Evolutionary conservation across 2,888 invertebrate genomes (phyloP).

Genomic region (Heliconius sara): DNA sequence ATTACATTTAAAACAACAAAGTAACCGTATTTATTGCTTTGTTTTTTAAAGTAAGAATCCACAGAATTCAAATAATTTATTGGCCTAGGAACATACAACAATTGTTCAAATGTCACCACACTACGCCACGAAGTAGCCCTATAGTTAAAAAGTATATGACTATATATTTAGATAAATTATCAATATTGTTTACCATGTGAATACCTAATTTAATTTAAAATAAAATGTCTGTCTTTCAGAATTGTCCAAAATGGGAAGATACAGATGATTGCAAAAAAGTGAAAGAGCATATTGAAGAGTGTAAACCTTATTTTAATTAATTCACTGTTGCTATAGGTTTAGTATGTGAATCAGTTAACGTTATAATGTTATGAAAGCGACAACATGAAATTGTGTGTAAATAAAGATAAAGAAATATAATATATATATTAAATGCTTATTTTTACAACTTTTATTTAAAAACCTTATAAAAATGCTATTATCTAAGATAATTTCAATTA

Average conservation of each 20-base stretch:
- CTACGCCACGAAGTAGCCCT: no score
- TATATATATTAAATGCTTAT: not conserved
- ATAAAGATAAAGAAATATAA: not conserved
- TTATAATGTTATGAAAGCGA: not conserved
- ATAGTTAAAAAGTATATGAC: no score
- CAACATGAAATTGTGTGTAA: not conserved
- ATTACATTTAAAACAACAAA: not conserved
- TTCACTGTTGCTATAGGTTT: not conserved
- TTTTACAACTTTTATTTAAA: not conserved
- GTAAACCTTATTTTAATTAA: slow-evolving; percentile 53
- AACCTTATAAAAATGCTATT: not conserved
- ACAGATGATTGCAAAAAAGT: slow-evolving; percentile 59
- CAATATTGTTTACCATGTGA: not conserved
- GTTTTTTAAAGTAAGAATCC: no score
- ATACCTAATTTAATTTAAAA: not conserved
- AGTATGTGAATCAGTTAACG: not conserved
- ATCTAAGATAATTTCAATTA: not conserved
- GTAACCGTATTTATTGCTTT: not conserved
- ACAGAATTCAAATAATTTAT: no score
- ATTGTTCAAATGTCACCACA: no score
- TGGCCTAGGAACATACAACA: no score
- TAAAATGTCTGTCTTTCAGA: slow-evolving; percentile 52
- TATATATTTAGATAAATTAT: no score
- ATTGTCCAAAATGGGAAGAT: slow-evolving; percentile 65
- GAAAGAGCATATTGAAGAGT: slow-evolving; percentile 59